Conservation (phyloP, 2,113 vertebrate genomes). For the Corythornis vintsioides region DNA sequence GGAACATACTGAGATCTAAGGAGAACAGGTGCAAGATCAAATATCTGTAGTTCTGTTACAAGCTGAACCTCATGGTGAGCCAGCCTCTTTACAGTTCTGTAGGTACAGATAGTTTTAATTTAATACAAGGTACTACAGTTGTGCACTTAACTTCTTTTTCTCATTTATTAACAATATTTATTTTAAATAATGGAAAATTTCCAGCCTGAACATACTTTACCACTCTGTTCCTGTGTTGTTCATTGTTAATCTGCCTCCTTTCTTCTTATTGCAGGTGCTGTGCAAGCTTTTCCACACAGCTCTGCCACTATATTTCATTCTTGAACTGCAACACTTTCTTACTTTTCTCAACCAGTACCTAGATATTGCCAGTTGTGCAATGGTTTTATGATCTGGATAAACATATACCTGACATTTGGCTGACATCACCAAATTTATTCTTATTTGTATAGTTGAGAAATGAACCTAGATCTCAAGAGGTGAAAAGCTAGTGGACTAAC, state of each 20-base stretch:
- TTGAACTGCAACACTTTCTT: slow-evolving; percentile 40
- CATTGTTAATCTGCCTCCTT: slow-evolving; percentile 47
- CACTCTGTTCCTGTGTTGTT: neutral
- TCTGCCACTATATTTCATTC: slow-evolving; percentile 53
- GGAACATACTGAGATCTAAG: neutral
- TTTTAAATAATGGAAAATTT: slow-evolving; percentile 1
- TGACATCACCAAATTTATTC: slow-evolving; percentile 42
- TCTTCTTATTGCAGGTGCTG: slow-evolving; percentile 62
- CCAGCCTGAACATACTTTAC: neutral
- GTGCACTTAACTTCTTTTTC: neutral
- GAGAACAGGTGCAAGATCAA: neutral
- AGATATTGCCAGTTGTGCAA: slow-evolving; percentile 28
- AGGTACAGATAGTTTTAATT: neutral
- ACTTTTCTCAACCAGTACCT: slow-evolving; percentile 38
- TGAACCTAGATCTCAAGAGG: slow-evolving; percentile 38
- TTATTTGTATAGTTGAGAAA: slow-evolving; percentile 29
- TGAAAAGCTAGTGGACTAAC: slow-evolving; percentile 56
- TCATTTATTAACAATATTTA: neutral
- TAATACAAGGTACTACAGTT: neutral
- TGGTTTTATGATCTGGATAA: slow-evolving; percentile 45
- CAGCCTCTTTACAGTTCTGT: neutral
- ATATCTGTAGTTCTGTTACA: neutral
- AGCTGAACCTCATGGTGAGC: neutral
- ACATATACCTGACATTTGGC: slow-evolving; percentile 28
- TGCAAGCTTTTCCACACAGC: slow-evolving; percentile 61